Conservation (phyloP, 2,113 vertebrate genomes). For the Quiscalus mexicanus region DNA sequence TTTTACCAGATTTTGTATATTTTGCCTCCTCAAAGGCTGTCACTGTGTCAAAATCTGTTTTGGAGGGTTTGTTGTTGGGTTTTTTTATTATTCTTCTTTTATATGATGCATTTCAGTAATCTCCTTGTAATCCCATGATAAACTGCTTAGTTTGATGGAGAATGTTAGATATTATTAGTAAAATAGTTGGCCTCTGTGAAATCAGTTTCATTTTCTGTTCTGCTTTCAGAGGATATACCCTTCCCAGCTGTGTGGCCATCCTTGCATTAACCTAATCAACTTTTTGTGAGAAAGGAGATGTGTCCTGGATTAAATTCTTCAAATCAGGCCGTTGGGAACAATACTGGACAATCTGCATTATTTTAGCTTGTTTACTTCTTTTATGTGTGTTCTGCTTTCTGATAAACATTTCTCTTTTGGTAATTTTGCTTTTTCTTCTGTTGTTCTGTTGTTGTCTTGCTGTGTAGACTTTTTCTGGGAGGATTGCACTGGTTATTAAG, state of each 20-base stretch:
- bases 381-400: not conserved
- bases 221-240: slow-evolving; percentile 17
- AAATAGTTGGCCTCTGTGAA: not conserved
- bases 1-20: not conserved
- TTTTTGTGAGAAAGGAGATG: not conserved
- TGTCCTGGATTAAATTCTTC: slow-evolving; percentile 44
- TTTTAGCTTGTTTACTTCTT: slow-evolving; percentile 40
- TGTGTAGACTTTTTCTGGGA: not conserved
- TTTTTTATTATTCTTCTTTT: not conserved
- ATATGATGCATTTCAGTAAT: slow-evolving; percentile 51
- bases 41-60: slow-evolving; percentile 14
- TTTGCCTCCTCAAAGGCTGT: not conserved
- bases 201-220: not conserved
- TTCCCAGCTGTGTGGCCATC: slow-evolving; percentile 19
- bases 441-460: not conserved
- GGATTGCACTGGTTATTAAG: not conserved
- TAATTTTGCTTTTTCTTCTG: not conserved
- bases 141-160: slow-evolving; percentile 62
- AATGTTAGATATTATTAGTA: not conserved
- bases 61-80: not conserved
- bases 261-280: slow-evolving; percentile 48
- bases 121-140: slow-evolving; percentile 56
- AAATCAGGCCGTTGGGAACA: slow-evolving; percentile 37
- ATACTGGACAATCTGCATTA: not conserved
- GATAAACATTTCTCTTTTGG: not conserved